These are phyloP conservation scores for Sinopyrophorus schimmeli DNA, from an alignment of 2,888 invertebrate genomes.

Conservation along the genomic window DNA sequence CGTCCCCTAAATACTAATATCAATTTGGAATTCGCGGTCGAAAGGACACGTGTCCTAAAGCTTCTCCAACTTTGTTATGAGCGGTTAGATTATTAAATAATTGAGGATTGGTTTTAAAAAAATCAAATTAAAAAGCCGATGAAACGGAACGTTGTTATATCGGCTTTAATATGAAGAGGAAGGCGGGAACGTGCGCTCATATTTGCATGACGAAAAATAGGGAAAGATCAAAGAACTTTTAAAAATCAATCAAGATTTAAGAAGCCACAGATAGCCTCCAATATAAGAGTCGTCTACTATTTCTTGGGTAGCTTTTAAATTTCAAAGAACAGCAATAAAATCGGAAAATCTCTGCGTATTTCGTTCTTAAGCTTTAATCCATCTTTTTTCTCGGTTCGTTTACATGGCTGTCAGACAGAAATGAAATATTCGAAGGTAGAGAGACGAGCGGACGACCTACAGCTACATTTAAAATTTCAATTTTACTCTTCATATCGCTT, in stretches of 20 bases:
- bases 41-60: no score
- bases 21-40: no score
- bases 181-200: no score
- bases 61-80: no score
- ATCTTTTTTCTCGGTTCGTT: constrained; percentile 21
- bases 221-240: constrained; percentile 18
- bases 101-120: no score
- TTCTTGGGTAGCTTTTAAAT: constrained; percentile 25
- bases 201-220: not conserved
- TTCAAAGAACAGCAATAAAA: constrained; percentile 30
- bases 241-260: constrained; percentile 20
- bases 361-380: constrained; percentile 20
- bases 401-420: constrained; percentile 20
- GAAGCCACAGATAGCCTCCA: constrained; percentile 19
- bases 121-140: no score
- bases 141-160: no score
- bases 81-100: no score
- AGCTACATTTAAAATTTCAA: constrained; percentile 32
- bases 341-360: constrained; percentile 24
- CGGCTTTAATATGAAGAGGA: no score
- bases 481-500: constrained; percentile 30
- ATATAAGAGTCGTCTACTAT: constrained; percentile 25
- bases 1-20: no score
- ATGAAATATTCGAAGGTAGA: constrained; percentile 21
- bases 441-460: constrained; percentile 22